Evolutionary conservation across 2,888 invertebrate genomes (phyloP), one percentile per base, ranked within the genome.

Genomic region (Agriopis aurantiaria): DNA sequence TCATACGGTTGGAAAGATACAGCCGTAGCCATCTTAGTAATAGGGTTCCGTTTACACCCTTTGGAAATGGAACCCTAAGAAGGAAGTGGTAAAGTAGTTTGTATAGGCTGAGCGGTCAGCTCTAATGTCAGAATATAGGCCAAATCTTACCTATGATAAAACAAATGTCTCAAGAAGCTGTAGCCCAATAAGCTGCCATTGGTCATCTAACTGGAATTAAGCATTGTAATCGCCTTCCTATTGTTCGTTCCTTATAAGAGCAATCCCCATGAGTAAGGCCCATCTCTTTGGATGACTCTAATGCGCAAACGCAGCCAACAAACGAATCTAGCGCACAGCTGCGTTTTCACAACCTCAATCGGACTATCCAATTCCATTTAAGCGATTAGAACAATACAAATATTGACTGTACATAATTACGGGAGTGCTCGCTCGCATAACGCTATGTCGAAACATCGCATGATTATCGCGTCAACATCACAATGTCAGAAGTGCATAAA

Each of bases 391-490:
- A 75, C 74, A 70, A 75, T 75, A 69, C 71, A 75, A 75, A 63
- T 72, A 75, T 64, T 73, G 65, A 68, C 60, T 53, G 53, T 45
- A 62, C 65, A 60, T 74, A 73, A 76, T 72, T 73, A 63, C 55
- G 59, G 70, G 59, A 66, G 70, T 66, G 66, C 65, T 63, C 66
- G 53, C 45, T 63, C 51, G 55, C 56, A 57, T 75, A 80, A 79
- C 76, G 80, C 82, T 46, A 84, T 89, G 89, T 87, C 85, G 88
- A 88, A 90, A 91, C 88, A 87, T 91, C 88, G 75, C 83, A 85
- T 85, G 89, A 90, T 90, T 91, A 90, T 85, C 86, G 80, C 85
- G 85, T 89, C 89, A 86, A 82, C 84, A 78, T 83, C 79, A 85
- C 85, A 86, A 82, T 85, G 88, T 88, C 88, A 87, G 86, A 86